phyloP scores from a whole-genome alignment of 2,113 vertebrate genomes.

The Leucopsar rothschildi region DNA sequence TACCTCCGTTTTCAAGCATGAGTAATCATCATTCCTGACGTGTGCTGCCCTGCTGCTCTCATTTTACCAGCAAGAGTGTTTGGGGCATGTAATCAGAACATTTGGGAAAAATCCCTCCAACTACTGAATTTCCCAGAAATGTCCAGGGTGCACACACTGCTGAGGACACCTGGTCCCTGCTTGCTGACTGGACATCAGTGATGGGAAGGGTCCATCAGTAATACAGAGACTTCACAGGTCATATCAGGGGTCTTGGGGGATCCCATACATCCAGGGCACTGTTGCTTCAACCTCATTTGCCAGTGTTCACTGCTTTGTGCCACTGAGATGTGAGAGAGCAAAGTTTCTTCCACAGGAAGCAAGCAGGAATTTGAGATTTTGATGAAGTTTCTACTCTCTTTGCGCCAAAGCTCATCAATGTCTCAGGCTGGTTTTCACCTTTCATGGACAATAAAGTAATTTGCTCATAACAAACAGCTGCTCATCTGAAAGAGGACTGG shows the following conservation, averaged over 20 bases:
- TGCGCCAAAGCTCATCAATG: background rate
- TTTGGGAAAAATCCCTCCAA: background rate
- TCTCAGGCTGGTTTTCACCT: background rate
- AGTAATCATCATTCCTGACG: background rate
- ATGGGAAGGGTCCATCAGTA: background rate
- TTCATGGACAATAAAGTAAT: background rate
- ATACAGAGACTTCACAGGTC: background rate
- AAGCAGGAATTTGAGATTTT: background rate
- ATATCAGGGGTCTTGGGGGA: background rate
- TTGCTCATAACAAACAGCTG: background rate
- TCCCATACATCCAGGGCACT: background rate
- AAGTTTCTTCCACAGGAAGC: background rate
- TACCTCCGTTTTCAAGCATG: background rate
- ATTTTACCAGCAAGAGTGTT: background rate
- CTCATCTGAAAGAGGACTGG: background rate
- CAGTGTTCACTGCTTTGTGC: background rate
- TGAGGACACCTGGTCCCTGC: background rate
- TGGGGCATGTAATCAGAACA: background rate
- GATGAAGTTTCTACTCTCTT: background rate
- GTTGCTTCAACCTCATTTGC: background rate
- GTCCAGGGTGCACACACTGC: background rate
- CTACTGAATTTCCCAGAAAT: background rate
- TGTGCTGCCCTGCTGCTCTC: background rate
- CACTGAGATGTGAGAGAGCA: background rate
- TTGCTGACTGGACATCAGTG: background rate